Evolutionary conservation across 2,797 vertebrate species (phyloP).

Genomic region (Emys orbicularis): DNA sequence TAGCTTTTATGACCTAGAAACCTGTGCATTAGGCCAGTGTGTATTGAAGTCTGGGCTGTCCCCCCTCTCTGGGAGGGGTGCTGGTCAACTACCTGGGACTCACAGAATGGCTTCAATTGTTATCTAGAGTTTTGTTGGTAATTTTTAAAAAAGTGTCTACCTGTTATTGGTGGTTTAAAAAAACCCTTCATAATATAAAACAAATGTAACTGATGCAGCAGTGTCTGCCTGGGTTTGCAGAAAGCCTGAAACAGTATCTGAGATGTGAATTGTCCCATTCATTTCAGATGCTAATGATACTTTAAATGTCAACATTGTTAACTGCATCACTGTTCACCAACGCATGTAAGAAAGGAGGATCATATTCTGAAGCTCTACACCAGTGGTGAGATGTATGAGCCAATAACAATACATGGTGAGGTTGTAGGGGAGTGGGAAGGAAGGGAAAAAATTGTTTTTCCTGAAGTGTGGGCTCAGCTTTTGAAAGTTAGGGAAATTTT

Average conservation of each 20-base stretch:
- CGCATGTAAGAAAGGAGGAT: neutral
- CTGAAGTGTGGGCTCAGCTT: fast-evolving
- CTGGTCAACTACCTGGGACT: neutral
- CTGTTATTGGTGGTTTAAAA: neutral
- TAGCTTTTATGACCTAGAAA: neutral
- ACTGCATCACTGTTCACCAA: neutral
- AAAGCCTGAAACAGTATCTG: neutral
- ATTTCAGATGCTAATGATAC: neutral
- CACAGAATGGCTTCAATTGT: neutral
- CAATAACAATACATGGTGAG: neutral
- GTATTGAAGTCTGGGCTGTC: neutral
- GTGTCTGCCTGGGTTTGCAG: fast-evolving
- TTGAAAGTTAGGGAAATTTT: neutral
- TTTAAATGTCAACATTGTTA: neutral
- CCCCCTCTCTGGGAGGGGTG: neutral
- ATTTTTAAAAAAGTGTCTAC: neutral
- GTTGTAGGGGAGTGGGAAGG: neutral
- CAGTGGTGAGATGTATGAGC: neutral
- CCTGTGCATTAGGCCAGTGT: neutral
- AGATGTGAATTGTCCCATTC: fast-evolving
- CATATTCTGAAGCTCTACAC: neutral
- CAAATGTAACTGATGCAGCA: fast-evolving
- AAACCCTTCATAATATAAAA: neutral
- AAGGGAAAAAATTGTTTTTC: neutral
- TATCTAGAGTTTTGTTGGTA: conserved; percentile 10